Base-by-base conservation (phyloP, 2,113 vertebrate species). In the Cololabis saira region DNA sequence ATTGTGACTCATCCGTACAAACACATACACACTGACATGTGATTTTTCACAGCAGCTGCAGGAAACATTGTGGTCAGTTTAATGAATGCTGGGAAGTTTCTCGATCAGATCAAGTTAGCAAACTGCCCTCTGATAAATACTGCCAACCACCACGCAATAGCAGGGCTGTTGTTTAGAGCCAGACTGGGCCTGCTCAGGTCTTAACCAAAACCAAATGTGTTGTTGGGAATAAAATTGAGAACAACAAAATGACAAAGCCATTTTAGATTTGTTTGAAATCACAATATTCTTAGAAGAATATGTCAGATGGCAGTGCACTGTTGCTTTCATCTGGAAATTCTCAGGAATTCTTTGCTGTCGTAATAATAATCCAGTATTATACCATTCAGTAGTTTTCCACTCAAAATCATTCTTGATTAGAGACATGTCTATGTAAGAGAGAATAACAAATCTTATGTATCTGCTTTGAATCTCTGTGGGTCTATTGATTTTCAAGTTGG, bases 31-130 rank as follows among this genome's bases (percentile, higher is more conserved):
- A 40, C 37, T 49, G 69, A 68, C 52, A 71, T 63, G 16, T 56
- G 73, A 88, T 59, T 65, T 58, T 67, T 72, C 1, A 4, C 37
- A 70, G 66, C 78, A 79, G 80, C 82, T 85, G 77, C 22, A n/a
- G 47, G 55, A 51, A 22, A 21, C 63, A 18, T 53, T 30, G 50
- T 53, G 18, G 19, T 33, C 3, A 13, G 65, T 48, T 57, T 67
- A 65, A 67, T 84, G 78, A 69, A 51, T 66, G 63, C 57, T 81
- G 81, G 77, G 57, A 71, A 72, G 27, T 37, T 17, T 70, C 60
- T 57, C 68, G 49, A 84, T 84, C 47, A 60, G 68, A 74, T 55
- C 13, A 30, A 81, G 72, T 42, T 52, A 67, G 52, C 74, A 57
- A 66, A 78, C 61, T 62, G 62, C 42, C 40, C 30, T 58, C 44